These are phyloP conservation scores for Amphipoea oculea DNA, from an alignment of 2,888 invertebrate genomes.

Conservation along the genomic window DNA sequence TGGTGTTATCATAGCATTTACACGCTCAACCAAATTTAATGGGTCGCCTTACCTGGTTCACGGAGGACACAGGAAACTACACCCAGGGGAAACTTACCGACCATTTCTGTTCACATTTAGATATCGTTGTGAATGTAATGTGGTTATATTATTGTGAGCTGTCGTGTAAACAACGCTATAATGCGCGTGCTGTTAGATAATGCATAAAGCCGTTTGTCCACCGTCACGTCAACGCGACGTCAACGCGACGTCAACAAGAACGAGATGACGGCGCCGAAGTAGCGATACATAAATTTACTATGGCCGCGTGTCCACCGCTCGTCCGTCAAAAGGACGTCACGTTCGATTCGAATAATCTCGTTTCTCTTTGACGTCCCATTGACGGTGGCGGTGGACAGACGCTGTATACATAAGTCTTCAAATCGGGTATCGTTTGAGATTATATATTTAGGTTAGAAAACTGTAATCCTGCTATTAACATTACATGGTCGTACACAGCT, in stretches of 20 bases:
- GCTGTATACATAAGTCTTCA: background rate
- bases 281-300: background rate
- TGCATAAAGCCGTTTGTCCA: background rate
- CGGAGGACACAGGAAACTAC: conserved; percentile 73
- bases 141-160: conserved; percentile 35
- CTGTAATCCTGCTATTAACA: background rate
- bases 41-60: conserved; percentile 67
- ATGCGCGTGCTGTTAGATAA: background rate
- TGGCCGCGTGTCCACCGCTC: background rate
- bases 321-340: background rate
- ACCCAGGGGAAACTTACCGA: conserved; percentile 73
- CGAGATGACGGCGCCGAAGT: background rate
- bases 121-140: conserved; percentile 71
- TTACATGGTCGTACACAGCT: too few species aligned
- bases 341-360: background rate
- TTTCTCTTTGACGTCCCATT: background rate
- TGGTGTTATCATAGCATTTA: conserved; percentile 62
- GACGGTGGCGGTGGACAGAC: background rate
- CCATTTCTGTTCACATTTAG: conserved; percentile 74
- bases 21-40: conserved; percentile 64
- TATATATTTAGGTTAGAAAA: background rate
- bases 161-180: conserved; percentile 27
- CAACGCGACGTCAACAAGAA: background rate
- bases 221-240: background rate
- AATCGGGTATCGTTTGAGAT: conserved; percentile 4